phyloP scores from a whole-genome alignment of 2,113 vertebrate species.

The Excalfactoria chinensis region DNA sequence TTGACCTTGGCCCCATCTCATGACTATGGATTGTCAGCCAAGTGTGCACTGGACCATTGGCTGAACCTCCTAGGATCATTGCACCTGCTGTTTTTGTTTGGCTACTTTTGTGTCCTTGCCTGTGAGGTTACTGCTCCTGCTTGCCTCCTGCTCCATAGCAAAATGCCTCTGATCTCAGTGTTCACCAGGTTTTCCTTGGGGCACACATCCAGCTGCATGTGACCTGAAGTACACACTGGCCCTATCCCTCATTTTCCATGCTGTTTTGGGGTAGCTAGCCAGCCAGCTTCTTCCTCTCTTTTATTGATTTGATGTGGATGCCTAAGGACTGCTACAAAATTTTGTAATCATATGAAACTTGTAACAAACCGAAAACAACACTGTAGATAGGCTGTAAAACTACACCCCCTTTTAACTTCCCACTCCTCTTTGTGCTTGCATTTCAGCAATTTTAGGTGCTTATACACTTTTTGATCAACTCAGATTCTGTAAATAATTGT shows the following conservation, averaged over 20 bases:
- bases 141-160: background rate
- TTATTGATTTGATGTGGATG: background rate
- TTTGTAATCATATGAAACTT: background rate
- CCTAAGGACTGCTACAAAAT: background rate
- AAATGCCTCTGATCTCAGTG: background rate
- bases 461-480: background rate
- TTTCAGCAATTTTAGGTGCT: background rate
- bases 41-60: background rate
- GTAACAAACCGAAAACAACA: background rate
- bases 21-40: background rate
- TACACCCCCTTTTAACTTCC: background rate
- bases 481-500: background rate
- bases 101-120: background rate
- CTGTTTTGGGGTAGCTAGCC: background rate
- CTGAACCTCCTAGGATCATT: background rate
- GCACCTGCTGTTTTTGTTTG: background rate
- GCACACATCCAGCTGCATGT: background rate
- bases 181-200: background rate
- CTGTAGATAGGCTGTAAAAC: background rate
- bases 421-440: background rate
- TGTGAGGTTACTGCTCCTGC: background rate
- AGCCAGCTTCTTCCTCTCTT: background rate
- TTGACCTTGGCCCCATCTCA: background rate
- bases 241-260: background rate
- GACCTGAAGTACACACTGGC: background rate